phyloP scores from a whole-genome alignment of 2,113 vertebrate genomes.

The Tretioscincus oriximinensis region DNA sequence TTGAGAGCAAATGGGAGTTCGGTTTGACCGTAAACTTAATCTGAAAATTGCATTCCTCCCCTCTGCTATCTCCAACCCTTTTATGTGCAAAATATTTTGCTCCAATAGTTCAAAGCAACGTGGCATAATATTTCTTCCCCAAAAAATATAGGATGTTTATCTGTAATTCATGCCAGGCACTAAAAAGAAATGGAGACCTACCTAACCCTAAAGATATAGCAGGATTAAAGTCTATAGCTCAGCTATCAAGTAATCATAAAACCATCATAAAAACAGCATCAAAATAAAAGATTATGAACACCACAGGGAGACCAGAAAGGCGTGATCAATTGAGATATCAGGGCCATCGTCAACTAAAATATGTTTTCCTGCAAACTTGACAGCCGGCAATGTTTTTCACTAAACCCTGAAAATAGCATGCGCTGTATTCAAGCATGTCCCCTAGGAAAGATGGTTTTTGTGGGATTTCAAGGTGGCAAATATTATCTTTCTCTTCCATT shows the following conservation, averaged over 20 bases:
- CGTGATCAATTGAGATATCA: not conserved
- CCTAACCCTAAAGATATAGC: not conserved
- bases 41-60: no score
- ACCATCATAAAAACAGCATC: not conserved
- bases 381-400: not conserved
- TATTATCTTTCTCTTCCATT: not conserved
- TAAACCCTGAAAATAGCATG: not conserved
- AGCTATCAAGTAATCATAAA: not conserved
- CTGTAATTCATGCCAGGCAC: not conserved
- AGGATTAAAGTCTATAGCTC: not conserved
- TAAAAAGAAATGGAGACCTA: not conserved
- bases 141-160: not conserved
- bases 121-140: not conserved
- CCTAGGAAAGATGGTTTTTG: not conserved
- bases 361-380: not conserved
- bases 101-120: not conserved
- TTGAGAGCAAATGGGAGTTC: no score
- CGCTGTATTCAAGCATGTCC: not conserved
- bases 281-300: not conserved
- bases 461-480: not conserved
- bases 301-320: not conserved
- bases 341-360: not conserved
- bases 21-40: no score
- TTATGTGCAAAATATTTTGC: not conserved
- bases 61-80: not conserved